phyloP scores from a whole-genome alignment of 2,888 invertebrate genomes.

The Heliconius cydno region DNA sequence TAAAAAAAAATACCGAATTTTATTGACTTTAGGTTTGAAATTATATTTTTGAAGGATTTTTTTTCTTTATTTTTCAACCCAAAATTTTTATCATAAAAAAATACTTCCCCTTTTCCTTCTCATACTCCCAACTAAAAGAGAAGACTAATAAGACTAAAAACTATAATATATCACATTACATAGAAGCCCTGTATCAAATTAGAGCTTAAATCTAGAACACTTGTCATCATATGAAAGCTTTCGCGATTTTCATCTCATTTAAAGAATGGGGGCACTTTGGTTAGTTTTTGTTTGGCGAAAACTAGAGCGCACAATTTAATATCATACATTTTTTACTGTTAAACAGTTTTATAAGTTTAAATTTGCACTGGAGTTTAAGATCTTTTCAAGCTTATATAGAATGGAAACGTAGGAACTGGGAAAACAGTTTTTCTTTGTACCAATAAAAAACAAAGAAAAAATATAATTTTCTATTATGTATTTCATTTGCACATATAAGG shows the following conservation, averaged over 20 bases:
- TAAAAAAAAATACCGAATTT: no score
- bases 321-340: slow-evolving; percentile 28
- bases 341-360: slow-evolving; percentile 13
- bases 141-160: neutral
- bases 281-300: slow-evolving; percentile 21
- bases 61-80: no score
- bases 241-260: slow-evolving; percentile 32
- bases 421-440: neutral
- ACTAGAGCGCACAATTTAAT: slow-evolving; percentile 27
- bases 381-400: neutral
- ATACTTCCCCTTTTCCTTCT: neutral
- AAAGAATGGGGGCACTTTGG: slow-evolving; percentile 28
- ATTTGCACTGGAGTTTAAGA: slow-evolving; percentile 8
- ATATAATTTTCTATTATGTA: neutral
- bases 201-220: slow-evolving; percentile 26
- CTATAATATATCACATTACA: neutral
- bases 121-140: neutral
- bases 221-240: slow-evolving; percentile 30
- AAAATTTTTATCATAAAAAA: no score
- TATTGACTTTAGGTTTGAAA: no score
- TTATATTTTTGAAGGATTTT: no score
- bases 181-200: neutral
- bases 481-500: no score
- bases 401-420: neutral
- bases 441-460: neutral